phyloP scores from a whole-genome alignment of 2,797 vertebrate species.

The Molossus alvarezi region DNA sequence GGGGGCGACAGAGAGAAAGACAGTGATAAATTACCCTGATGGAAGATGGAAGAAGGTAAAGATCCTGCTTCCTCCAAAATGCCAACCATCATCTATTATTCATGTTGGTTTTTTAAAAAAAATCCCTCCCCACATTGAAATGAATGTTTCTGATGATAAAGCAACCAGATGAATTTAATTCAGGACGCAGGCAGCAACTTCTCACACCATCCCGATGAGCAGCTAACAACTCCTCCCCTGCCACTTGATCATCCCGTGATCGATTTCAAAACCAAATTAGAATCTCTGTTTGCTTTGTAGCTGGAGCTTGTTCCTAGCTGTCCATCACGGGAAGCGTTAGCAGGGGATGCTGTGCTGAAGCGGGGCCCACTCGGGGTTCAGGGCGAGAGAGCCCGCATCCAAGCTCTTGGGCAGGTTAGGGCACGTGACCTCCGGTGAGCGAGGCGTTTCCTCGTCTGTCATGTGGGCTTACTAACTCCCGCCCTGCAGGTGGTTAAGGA shows the following conservation, averaged over 20 bases:
- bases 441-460: not conserved
- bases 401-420: not conserved
- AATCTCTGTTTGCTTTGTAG: slow-evolving; percentile 87
- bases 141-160: slow-evolving; percentile 89
- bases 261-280: slow-evolving; percentile 89
- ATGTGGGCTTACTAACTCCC: not conserved
- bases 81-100: slow-evolving; percentile 89
- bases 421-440: not conserved
- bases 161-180: slow-evolving; percentile 87
- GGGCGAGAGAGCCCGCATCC: not conserved
- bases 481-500: not conserved
- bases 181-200: slow-evolving; percentile 82
- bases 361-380: not conserved
- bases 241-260: slow-evolving; percentile 89
- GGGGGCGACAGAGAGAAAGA: slow-evolving; percentile 73
- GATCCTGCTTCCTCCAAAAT: slow-evolving; percentile 88
- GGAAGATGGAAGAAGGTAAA: slow-evolving; percentile 87
- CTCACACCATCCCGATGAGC: slow-evolving; percentile 88
- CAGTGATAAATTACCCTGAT: slow-evolving; percentile 89
- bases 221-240: slow-evolving; percentile 88
- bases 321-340: slow-evolving; percentile 84
- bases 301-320: slow-evolving; percentile 81
- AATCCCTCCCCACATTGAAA: slow-evolving; percentile 87
- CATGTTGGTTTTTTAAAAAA: slow-evolving; percentile 84
- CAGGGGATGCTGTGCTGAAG: slow-evolving; percentile 37